A percentile compares a stretch with the other conserved stretches of the same genome.
These are phyloP conservation scores for Epinotia brunnichana DNA, from an alignment of 2,888 invertebrate genomes.

Conservation along the genomic window DNA sequence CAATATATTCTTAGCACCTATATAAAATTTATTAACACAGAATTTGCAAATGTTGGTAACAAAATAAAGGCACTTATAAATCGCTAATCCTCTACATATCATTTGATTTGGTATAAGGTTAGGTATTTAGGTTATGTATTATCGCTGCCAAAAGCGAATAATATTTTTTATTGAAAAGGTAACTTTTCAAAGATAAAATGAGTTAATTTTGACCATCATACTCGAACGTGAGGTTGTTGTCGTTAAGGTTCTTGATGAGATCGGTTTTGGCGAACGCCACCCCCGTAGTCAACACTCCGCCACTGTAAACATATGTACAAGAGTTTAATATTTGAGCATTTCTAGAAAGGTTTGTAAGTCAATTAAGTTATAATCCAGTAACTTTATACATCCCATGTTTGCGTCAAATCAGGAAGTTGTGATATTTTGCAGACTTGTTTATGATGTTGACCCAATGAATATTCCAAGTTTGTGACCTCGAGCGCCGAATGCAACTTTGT, in stretches of 20 bases:
- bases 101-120: background rate
- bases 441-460: too few species aligned
- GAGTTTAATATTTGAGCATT: too few species aligned
- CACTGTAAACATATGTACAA: constrained; percentile 78
- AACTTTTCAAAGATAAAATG: background rate
- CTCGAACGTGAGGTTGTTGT: constrained; percentile 89
- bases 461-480: too few species aligned
- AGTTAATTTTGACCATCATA: constrained; percentile 66
- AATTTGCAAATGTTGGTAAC: constrained; percentile 1
- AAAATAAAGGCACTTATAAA: background rate
- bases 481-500: too few species aligned
- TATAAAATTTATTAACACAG: background rate
- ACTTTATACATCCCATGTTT: too few species aligned
- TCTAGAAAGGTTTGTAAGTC: too few species aligned
- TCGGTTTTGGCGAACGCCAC: constrained; percentile 92
- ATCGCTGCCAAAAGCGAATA: background rate
- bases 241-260: constrained; percentile 88
- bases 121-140: background rate
- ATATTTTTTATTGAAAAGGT: background rate
- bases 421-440: too few species aligned
- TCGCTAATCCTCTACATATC: background rate
- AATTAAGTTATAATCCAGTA: too few species aligned
- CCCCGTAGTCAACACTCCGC: constrained; percentile 94
- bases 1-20: too few species aligned
- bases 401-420: too few species aligned